phyloP scores from a whole-genome alignment of 2,113 vertebrate genomes.

The Trematomus loennbergii region DNA sequence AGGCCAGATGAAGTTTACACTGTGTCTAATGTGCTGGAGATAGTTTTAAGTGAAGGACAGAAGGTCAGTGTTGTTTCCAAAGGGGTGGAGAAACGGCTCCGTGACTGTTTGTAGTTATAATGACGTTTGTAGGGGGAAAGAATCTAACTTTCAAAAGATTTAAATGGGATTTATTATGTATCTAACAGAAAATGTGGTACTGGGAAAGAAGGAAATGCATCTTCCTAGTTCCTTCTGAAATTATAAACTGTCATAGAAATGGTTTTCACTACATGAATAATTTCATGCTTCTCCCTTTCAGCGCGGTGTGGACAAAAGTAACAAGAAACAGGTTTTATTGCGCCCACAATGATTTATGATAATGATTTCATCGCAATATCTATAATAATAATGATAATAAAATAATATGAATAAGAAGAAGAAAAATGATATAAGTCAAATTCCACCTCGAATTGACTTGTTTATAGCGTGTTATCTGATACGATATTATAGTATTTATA shows the following conservation, averaged over 20 bases:
- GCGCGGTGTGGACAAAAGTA: too few species aligned
- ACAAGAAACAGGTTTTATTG: too few species aligned
- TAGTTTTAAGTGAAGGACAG: conserved; percentile 31
- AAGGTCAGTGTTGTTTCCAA: conserved; percentile 29
- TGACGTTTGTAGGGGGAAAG: not conserved
- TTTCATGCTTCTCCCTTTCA: too few species aligned
- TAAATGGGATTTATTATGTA: conserved; percentile 6
- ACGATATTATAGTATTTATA: too few species aligned
- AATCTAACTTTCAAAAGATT: conserved; percentile 19
- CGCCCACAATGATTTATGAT: too few species aligned
- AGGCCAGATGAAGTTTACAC: conserved; percentile 50
- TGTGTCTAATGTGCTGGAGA: conserved; percentile 65
- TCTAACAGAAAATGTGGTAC: not conserved
- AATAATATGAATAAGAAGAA: too few species aligned
- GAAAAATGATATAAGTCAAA: too few species aligned
- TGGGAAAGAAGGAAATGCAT: conserved; percentile 6
- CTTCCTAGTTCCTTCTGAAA: not conserved
- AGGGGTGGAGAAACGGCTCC: conserved; percentile 24
- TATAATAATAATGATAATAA: too few species aligned
- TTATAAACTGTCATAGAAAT: not conserved
- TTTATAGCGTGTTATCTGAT: too few species aligned
- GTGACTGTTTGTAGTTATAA: conserved; percentile 33
- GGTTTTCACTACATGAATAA: not conserved
- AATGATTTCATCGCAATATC: too few species aligned
- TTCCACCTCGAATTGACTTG: too few species aligned